Evolutionary conservation across 2,888 invertebrate genomes (phyloP), one percentile per base, ranked within the genome.

Genomic region (Hyposoter dolosus): DNA sequence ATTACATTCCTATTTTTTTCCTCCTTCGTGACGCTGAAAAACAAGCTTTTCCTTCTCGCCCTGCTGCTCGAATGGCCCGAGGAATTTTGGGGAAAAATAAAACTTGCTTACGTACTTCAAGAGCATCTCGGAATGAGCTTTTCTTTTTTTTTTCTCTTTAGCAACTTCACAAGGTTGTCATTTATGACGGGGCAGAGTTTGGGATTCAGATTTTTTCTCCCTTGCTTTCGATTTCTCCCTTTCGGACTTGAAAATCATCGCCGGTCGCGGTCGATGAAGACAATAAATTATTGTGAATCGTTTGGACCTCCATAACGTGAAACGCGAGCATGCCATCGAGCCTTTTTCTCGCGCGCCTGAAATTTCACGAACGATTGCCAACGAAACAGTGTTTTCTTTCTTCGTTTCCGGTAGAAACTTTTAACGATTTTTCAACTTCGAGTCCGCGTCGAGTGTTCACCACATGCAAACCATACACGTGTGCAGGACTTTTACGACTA

Each of bases 221-320:
- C 23, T 23, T 32, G 10, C 53, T 53, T 23, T 40, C 19, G 43
- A 35, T 60, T 17, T 45, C 63, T 60, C 12, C 72, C 6, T 32
- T 12, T 68, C 32, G 17, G n/a, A 50, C n/a, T 50, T 10, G 10
- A 77, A 60, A 65, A 77, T 81, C 63, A 32, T 68, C 74, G 23
- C n/a, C 60, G 47, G 17, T 4, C 43, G 66, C n/a, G 50, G 40
- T 69, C 12, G 56, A 69, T 15, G 72, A 72, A 71, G n/a, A 50
- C 12, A 43, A 40, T 53, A 40, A 72, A 77, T 75, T 85, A 69
- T 86, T 79, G 85, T 87, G 85, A 88, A 88, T 53, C 23, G 66
- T 79, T 83, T 50, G 50, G 50, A 66, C 68, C 82, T 82, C 79
- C 83, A 87, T 84, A 84, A 86, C 88, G 69, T 76, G 74, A 79